A percentile compares a stretch with the other conserved stretches of the same genome.
These are phyloP conservation scores for Syngnathus rostellatus DNA, from an alignment of 2,797 vertebrate genomes.

Conservation along the genomic window DNA sequence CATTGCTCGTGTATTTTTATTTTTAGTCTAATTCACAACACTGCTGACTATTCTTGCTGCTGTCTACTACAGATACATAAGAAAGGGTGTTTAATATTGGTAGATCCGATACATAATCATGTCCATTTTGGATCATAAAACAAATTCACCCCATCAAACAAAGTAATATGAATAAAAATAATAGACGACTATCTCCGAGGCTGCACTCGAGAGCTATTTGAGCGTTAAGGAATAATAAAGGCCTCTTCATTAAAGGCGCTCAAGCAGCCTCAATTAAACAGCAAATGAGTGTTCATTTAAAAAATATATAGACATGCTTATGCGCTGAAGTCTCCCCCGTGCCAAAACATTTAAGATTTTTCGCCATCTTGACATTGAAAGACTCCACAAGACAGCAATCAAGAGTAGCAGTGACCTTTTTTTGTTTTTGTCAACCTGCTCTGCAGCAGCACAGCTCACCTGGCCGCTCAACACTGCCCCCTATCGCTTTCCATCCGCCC, in stretches of 20 bases:
- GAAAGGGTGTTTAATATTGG: background rate
- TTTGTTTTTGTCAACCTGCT: background rate
- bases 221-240: slow-evolving; percentile 33
- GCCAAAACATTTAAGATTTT: background rate
- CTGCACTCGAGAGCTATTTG: slow-evolving; percentile 22
- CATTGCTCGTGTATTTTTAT: too few species aligned
- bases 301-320: background rate
- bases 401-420: slow-evolving; percentile 6
- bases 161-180: background rate
- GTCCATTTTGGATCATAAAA: background rate
- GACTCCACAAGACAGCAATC: background rate
- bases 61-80: background rate
- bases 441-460: slow-evolving; percentile 39
- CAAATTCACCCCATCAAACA: background rate
- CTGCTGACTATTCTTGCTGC: background rate
- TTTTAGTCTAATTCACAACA: too few species aligned
- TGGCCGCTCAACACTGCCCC: slow-evolving; percentile 68
- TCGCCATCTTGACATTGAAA: background rate
- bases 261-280: slow-evolving; percentile 20
- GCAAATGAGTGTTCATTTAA: slow-evolving; percentile 6
- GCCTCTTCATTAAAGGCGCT: slow-evolving; percentile 11
- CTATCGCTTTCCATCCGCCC: slow-evolving; percentile 38
- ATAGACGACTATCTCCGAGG: background rate
- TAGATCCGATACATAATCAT: background rate
- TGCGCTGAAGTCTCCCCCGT: background rate